Percentiles rank a stretch among this genome's conserved stretches.
Conservation (phyloP, 2,888 invertebrate species). For the Nematopogon swammerdamellus region DNA sequence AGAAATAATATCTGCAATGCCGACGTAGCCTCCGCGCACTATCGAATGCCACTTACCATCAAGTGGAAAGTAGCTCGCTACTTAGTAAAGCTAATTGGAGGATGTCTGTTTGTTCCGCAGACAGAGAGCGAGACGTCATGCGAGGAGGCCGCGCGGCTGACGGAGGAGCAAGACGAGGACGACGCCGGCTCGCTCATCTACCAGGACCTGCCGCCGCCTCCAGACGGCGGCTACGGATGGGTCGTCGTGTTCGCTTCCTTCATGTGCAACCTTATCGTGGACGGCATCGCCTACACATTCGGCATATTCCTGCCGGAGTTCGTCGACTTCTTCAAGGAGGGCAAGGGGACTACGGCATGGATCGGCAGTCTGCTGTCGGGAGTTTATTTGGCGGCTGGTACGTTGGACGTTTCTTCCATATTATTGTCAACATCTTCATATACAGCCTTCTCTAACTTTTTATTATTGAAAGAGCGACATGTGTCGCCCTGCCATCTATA, state of each 20-base stretch:
- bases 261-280: constrained; percentile 97
- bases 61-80: too few species aligned
- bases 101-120: too few species aligned
- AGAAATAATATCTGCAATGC: too few species aligned
- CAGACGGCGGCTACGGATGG: constrained; percentile 92
- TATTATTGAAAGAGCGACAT: too few species aligned
- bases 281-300: constrained; percentile 98
- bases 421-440: too few species aligned
- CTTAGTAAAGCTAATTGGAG: too few species aligned
- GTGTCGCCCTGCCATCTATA: too few species aligned
- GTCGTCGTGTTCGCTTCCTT: constrained; percentile 94
- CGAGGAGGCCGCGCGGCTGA: constrained; percentile 78
- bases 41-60: too few species aligned
- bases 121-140: constrained; percentile 86
- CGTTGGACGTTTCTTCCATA: too few species aligned
- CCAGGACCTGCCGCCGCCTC: constrained; percentile 79
- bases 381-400: constrained; percentile 91
- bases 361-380: constrained; percentile 94
- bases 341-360: constrained; percentile 88
- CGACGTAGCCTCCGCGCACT: too few species aligned
- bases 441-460: too few species aligned
- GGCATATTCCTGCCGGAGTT: constrained; percentile 87
- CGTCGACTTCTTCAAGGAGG: constrained; percentile 76
- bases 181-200: constrained; percentile 65
- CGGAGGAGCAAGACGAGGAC: constrained; percentile 63